phyloP scores from a whole-genome alignment of 1,140 invertebrate species.

The Manduca sexta region DNA sequence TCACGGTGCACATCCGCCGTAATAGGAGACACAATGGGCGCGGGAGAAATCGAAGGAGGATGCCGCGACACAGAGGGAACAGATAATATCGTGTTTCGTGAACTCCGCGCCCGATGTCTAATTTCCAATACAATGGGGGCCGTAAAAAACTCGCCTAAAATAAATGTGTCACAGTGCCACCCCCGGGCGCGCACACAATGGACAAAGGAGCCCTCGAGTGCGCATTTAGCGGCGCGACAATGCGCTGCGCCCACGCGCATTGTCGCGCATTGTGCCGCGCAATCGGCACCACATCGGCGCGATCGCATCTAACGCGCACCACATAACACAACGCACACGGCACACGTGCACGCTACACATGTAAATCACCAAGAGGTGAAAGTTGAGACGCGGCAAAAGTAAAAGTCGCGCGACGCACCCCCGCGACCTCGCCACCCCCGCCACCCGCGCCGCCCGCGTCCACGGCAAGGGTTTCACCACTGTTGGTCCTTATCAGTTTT shows the following conservation, averaged over 20 bases:
- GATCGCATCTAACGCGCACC: slow-evolving; percentile 11
- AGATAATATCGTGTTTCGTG: slow-evolving; percentile 64
- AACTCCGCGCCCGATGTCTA: slow-evolving; percentile 60
- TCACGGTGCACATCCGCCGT: slow-evolving; percentile 29
- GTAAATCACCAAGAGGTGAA: slow-evolving; percentile 67
- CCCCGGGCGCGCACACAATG: slow-evolving; percentile 63
- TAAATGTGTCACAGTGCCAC: slow-evolving; percentile 71
- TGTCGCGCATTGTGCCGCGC: slow-evolving; percentile 43
- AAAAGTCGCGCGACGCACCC: slow-evolving; percentile 44
- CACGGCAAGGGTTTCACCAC: slow-evolving; percentile 35
- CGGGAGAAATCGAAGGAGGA: slow-evolving; percentile 47
- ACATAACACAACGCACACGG: slow-evolving; percentile 22
- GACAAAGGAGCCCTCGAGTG: slow-evolving; percentile 48
- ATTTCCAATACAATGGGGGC: slow-evolving; percentile 68
- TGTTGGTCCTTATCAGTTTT: slow-evolving; percentile 39
- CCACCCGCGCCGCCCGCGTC: slow-evolving; percentile 34
- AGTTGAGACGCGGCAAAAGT: slow-evolving; percentile 63
- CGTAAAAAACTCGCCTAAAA: slow-evolving; percentile 65
- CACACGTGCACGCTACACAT: slow-evolving; percentile 34
- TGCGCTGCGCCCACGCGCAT: slow-evolving; percentile 60
- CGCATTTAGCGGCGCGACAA: slow-evolving; percentile 53
- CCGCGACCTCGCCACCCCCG: slow-evolving; percentile 41
- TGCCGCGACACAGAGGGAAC: slow-evolving; percentile 36
- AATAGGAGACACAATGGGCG: slow-evolving; percentile 37
- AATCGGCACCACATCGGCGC: slow-evolving; percentile 47